These are phyloP conservation scores for Holacanthus passer DNA, from an alignment of 2,113 vertebrate species.

Conservation along the genomic window DNA sequence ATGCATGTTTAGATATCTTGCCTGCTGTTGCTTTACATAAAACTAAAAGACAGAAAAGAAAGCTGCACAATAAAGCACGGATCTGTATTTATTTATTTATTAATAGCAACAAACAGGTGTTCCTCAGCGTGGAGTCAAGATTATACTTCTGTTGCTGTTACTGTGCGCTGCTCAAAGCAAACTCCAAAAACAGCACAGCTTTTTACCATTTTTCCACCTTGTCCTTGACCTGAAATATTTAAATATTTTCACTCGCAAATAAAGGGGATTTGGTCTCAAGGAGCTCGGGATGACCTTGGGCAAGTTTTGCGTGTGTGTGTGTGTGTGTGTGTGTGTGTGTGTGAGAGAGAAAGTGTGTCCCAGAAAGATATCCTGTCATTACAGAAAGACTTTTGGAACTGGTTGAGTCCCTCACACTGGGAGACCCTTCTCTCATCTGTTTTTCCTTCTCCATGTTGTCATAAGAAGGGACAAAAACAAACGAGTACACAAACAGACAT, in stretches of 20 bases:
- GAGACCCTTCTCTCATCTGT: not conserved
- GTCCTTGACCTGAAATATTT: not conserved
- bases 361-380: not conserved
- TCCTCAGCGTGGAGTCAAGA: not conserved
- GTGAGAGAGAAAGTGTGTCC: not conserved
- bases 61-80: not conserved
- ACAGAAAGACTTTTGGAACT: not conserved
- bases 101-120: slow-evolving; percentile 1
- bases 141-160: slow-evolving; percentile 2
- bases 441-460: not conserved
- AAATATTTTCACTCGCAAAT: not conserved
- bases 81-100: slow-evolving; percentile 1
- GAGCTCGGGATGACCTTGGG: not conserved
- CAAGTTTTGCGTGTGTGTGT: not conserved
- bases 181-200: not conserved
- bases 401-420: not conserved
- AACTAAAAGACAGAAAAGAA: not conserved
- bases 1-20: not conserved
- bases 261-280: not conserved
- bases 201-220: not conserved
- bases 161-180: not conserved
- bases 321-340: not conserved
- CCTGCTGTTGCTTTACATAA: not conserved
- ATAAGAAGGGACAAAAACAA: not conserved
- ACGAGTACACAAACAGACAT: not conserved